Percentiles rank a stretch among this genome's conserved stretches.
Evolutionary conservation across 2,888 invertebrate species (phyloP).

Genomic region (Augochlorella aurata): DNA sequence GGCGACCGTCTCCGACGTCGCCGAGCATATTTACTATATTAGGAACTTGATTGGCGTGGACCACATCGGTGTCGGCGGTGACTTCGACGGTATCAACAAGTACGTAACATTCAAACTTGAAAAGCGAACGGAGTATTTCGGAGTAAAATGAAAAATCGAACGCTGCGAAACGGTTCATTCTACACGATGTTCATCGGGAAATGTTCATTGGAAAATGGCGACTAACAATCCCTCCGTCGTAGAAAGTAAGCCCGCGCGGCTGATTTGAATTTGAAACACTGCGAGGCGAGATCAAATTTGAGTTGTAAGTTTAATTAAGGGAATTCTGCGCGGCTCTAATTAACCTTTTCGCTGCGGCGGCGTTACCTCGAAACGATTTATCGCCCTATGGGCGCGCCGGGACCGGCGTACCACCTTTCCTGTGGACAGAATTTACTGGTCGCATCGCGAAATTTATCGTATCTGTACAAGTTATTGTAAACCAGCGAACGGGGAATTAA

Average conservation of each 20-base stretch:
- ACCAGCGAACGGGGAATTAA: conserved; percentile 28
- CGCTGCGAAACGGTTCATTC: no score
- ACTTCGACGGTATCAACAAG: conserved; percentile 86
- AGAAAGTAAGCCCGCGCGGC: not conserved
- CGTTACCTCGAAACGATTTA: conserved; percentile 40
- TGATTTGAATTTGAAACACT: not conserved
- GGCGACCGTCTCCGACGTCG: conserved; percentile 90
- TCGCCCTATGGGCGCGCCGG: conserved; percentile 12
- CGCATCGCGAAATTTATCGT: conserved; percentile 30
- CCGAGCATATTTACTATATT: conserved; percentile 86
- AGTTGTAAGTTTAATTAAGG: conserved; percentile 26
- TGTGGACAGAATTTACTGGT: conserved; percentile 33
- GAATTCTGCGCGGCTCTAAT: conserved; percentile 17
- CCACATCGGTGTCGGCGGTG: conserved; percentile 86
- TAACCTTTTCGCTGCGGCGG: conserved; percentile 30
- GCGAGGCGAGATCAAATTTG: conserved; percentile 7
- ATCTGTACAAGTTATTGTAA: conserved; percentile 39
- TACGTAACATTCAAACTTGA: conserved; percentile 67
- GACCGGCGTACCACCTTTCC: conserved; percentile 27
- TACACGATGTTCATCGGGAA: no score
- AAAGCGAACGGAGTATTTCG: no score
- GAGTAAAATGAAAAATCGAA: no score
- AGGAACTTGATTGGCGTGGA: conserved; percentile 85
- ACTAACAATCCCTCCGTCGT: not conserved
- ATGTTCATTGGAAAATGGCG: not conserved